phyloP scores from a whole-genome alignment of 2,113 vertebrate species.

The Pelodiscus sinensis region DNA sequence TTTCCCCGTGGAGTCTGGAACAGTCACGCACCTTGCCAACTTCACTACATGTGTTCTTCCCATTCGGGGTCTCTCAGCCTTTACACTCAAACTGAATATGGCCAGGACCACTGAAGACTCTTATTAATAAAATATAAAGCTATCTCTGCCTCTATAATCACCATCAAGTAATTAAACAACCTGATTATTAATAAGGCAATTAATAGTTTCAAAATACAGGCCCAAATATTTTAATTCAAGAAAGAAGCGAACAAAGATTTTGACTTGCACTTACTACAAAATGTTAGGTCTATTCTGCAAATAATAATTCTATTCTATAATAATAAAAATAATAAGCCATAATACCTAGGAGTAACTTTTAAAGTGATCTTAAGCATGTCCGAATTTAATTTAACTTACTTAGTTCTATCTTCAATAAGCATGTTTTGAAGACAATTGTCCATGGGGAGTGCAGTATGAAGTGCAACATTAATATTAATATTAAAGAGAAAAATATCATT shows the following conservation, averaged over 20 bases:
- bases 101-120: neutral
- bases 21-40: neutral
- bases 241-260: neutral
- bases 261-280: neutral
- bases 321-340: neutral
- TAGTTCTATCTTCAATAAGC: neutral
- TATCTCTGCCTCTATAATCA: neutral
- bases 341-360: neutral
- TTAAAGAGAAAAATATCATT: neutral
- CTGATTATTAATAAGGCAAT: constrained; percentile 21
- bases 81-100: neutral
- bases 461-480: neutral
- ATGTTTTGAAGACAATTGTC: neutral
- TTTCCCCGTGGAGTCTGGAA: neutral
- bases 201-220: constrained; percentile 27
- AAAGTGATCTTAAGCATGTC: neutral
- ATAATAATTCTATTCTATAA: neutral
- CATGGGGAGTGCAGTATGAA: neutral
- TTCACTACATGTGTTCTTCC: accelerated
- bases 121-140: neutral
- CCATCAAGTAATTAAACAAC: constrained; percentile 14
- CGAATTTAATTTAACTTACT: neutral
- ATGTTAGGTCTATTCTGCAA: neutral
- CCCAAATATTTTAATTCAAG: constrained; percentile 3
- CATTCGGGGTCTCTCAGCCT: accelerated